Conservation (phyloP, 2,113 vertebrate genomes). For the Globicephala melas region DNA sequence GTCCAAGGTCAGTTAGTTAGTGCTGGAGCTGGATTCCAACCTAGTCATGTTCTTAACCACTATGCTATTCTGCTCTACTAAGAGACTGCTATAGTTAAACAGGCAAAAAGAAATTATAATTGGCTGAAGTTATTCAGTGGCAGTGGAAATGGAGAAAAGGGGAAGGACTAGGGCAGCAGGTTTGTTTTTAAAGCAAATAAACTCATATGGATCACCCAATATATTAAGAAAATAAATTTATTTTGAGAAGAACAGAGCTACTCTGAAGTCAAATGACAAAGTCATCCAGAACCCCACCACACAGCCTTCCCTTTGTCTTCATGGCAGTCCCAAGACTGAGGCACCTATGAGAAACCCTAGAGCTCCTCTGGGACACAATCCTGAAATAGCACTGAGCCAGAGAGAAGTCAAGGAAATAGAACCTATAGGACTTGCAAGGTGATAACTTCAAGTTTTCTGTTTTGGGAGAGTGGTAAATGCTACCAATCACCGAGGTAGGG, state of each 20-base stretch:
- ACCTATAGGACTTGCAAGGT: background rate
- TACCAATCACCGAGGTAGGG: background rate
- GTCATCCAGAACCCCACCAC: background rate
- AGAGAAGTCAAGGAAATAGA: background rate
- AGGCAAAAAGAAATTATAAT: background rate
- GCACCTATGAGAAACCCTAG: background rate
- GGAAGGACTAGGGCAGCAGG: background rate
- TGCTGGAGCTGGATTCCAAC: background rate
- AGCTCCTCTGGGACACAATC: background rate
- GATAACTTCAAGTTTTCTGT: background rate
- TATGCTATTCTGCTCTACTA: background rate
- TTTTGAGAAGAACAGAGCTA: background rate
- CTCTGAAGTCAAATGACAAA: background rate
- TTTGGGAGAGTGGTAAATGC: background rate
- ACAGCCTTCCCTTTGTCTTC: background rate
- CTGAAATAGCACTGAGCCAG: background rate
- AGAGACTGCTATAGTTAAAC: background rate
- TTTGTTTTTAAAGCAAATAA: slow-evolving; percentile 1
- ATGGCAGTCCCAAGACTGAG: background rate
- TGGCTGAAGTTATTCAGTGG: background rate
- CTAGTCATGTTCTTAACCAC: background rate
- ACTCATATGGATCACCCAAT: background rate
- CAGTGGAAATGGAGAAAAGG: background rate
- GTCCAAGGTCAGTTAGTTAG: background rate
- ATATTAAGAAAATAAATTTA: background rate